Evolutionary conservation across 2,888 invertebrate genomes (phyloP), one percentile per base, ranked within the genome.

Genomic region (Phaedon cochleariae): DNA sequence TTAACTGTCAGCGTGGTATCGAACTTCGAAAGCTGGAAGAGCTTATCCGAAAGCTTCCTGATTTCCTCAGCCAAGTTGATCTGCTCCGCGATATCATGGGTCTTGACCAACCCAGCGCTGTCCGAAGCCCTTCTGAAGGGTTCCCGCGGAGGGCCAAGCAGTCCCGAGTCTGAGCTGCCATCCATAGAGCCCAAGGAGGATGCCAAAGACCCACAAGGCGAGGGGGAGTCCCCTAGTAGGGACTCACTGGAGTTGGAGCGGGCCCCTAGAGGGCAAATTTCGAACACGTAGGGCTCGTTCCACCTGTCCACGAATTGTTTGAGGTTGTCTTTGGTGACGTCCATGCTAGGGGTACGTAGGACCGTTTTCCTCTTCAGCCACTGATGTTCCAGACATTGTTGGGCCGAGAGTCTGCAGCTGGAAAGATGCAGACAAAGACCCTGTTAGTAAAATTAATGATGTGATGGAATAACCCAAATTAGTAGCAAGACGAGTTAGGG

Each of bases 281-380:
- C 94, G 79, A 94, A 91, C 17, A 91, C 87, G 82, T 95, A 95
- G 0, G 95, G 94, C 76, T 94, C 94, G 77, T 92, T 91, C 94
- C 95, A 95, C 63, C 95, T 87, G 79, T 94, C 94, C 57, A 95
- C 94, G 84, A 95, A 95, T 76, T 90, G 87, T 75, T 91, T 87
- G 57, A 95, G 86, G 84, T 95, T 94, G 82, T 94, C 93, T 86
- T 95, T 94, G 69, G 94, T 88, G 73, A 91, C 88, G 80, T 90
- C 91, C 80, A 91, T 86, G 74, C 85, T 72, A 80, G 85, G 74
- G 5, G 76, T 79, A 51, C 76, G 75, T 29, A 82, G 80, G 9
- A 68, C 31, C 81, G 74, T 60, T 4, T 89, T 87, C 78, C 88
- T 86, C 77, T 86, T 85, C 73, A 97, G 86, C 97, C 97, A 97